Base-by-base conservation (phyloP, 2,888 invertebrate genomes). In the Pandemis corylana region DNA sequence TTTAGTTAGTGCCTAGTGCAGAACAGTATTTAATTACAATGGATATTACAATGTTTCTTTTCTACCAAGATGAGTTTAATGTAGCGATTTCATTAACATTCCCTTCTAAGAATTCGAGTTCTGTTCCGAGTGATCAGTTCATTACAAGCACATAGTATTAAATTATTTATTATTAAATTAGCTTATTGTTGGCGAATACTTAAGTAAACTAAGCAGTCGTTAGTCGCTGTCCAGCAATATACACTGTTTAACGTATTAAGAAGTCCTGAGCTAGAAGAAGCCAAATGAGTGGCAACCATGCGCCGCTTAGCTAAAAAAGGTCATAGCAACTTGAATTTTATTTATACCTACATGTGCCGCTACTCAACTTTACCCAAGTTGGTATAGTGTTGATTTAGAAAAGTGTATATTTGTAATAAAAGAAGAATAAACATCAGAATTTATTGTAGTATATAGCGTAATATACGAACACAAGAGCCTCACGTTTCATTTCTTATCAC, bases 401-500 rank as follows among this genome's bases (percentile, higher is more conserved):
- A 53, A 15, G 7, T 15, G 7, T 7, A 3, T 59, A 20, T 56
- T 56, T 56, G n/a, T 51, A 9, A 7, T 7, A 20, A 13, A 5
- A 15, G 12, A 10, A 6, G 59, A 59, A 28, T 28, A 59, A 59
- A 20, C 28, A 28, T 59, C 10, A 42, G 59, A 59, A 59, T 28
- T 59, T 9, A 59, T 28, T 59, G 59, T 59, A 59, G 59, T 28
- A 28, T 59, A 28, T 59, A 59, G 59, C 10, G 59, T 28, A 59
- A 59, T 59, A 59, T 28, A 5, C 28, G 28, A 59, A 59, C 51
- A 53, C 9, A 49, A 15, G 59, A 66, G 7, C 15, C 46, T 56
- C 73, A 75, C 75, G 73, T 76, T 72, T 56, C 20, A 44, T 64
- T 51, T 68, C 76, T 73, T 77, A 75, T 76, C 75, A 72, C 66